phyloP scores from a whole-genome alignment of 2,797 vertebrate genomes.

The Trematomus bernacchii region DNA sequence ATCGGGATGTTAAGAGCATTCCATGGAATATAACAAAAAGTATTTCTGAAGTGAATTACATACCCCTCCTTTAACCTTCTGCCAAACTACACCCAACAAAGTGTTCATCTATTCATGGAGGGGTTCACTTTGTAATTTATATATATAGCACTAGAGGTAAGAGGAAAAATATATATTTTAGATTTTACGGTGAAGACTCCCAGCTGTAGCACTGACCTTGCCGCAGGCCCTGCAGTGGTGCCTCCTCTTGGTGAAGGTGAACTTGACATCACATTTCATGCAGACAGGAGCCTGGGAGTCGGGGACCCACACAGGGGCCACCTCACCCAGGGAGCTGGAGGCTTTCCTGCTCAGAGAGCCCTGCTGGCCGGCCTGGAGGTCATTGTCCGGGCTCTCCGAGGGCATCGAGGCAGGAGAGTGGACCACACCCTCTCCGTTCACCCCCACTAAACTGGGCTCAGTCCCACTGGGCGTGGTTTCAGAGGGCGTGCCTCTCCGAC shows the following conservation, averaged over 20 bases:
- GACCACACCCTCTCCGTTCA: constrained; percentile 69
- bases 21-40: too few relatives aligned
- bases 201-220: constrained; percentile 88
- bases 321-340: constrained; percentile 91
- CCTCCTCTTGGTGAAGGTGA: constrained; percentile 99
- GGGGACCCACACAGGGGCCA: constrained; percentile 98
- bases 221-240: constrained; percentile 99
- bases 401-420: constrained; percentile 51
- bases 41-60: too few relatives aligned
- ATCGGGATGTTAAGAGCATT: too few relatives aligned
- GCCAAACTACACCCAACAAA: too few relatives aligned
- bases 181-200: too few relatives aligned
- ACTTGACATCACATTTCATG: constrained; percentile 98
- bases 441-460: constrained; percentile 43
- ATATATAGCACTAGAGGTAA: too few relatives aligned
- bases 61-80: too few relatives aligned
- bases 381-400: constrained; percentile 95
- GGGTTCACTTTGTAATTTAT: too few relatives aligned
- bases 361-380: constrained; percentile 94
- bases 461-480: constrained; percentile 44
- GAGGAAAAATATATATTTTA: too few relatives aligned
- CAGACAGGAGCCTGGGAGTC: constrained; percentile 97
- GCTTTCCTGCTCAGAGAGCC: constrained; percentile 88
- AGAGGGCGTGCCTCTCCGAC: constrained; percentile 47
- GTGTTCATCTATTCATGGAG: too few relatives aligned